Evolutionary conservation across 2,797 vertebrate genomes (phyloP).

Genomic region (Eulemur albifrons): DNA sequence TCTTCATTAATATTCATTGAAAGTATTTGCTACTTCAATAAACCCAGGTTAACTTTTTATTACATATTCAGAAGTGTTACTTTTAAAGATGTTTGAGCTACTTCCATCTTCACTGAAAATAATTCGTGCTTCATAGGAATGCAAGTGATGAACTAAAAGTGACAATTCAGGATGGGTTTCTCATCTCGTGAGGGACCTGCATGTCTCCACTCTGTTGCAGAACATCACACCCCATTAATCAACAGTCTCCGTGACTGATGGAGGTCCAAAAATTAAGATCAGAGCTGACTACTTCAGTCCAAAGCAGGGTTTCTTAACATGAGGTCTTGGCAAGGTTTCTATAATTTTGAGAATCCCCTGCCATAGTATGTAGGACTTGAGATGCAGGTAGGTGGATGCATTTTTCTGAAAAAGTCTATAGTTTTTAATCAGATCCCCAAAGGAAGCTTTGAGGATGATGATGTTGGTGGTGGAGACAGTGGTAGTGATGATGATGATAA

Average conservation of each 20-base stretch:
- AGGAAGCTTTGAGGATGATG: neutral
- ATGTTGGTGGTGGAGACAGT: neutral
- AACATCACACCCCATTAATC: neutral
- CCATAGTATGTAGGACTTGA: neutral
- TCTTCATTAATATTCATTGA: conserved; percentile 69
- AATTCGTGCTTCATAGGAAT: conserved; percentile 20
- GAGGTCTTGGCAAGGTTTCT: neutral
- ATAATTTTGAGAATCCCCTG: neutral
- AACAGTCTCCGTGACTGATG: neutral
- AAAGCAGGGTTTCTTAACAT: neutral
- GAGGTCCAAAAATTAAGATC: neutral
- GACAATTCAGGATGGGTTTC: neutral
- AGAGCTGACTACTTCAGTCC: neutral
- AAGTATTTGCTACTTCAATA: conserved; percentile 71
- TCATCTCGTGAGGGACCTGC: neutral
- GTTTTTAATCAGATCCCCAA: neutral
- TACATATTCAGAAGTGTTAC: conserved; percentile 62
- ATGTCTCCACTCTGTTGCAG: neutral
- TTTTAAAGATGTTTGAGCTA: conserved; percentile 62
- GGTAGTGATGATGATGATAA: neutral
- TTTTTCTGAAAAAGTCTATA: neutral
- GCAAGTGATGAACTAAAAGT: neutral
- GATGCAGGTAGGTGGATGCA: too few relatives aligned
- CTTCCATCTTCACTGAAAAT: conserved; percentile 64
- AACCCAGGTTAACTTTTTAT: conserved; percentile 67